phyloP scores from a whole-genome alignment of 2,797 vertebrate genomes.

The Darevskia nairensis region DNA sequence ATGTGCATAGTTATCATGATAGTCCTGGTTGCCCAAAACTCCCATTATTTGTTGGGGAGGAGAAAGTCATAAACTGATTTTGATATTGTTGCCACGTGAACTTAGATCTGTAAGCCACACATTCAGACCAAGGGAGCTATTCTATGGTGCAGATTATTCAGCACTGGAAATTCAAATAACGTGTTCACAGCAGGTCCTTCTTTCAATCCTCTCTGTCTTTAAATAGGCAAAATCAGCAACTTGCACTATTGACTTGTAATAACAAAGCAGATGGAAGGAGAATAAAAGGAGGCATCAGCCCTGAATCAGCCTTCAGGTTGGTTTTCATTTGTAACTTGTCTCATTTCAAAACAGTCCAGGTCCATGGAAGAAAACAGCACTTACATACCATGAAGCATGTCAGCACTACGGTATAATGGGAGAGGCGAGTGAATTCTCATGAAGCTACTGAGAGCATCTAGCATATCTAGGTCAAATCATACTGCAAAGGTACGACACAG shows the following conservation, averaged over 20 bases:
- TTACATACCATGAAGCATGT: constrained; percentile 58
- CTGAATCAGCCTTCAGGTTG: neutral
- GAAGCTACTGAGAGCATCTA: constrained; percentile 36
- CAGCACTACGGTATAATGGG: constrained; percentile 64
- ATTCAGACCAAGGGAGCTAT: neutral
- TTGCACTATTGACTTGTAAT: fast-evolving
- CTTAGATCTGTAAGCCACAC: neutral
- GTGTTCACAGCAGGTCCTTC: neutral
- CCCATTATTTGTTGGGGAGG: neutral
- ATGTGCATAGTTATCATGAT: neutral
- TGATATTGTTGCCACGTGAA: neutral
- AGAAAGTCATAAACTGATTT: neutral
- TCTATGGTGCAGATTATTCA: neutral
- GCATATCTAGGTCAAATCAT: constrained; percentile 73
- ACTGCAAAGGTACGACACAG: constrained; percentile 50
- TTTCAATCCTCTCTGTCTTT: neutral
- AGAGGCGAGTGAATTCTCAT: constrained; percentile 66
- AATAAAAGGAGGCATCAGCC: neutral
- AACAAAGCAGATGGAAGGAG: neutral
- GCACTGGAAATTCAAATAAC: neutral
- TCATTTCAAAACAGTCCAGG: constrained; percentile 10
- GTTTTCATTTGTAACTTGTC: neutral
- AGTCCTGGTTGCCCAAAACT: neutral
- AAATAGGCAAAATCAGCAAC: fast-evolving
- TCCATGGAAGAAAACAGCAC: constrained; percentile 1